Evolutionary conservation across 2,113 vertebrate genomes (phyloP), one percentile per base, ranked within the genome.

Genomic region (Xiphias gladius): DNA sequence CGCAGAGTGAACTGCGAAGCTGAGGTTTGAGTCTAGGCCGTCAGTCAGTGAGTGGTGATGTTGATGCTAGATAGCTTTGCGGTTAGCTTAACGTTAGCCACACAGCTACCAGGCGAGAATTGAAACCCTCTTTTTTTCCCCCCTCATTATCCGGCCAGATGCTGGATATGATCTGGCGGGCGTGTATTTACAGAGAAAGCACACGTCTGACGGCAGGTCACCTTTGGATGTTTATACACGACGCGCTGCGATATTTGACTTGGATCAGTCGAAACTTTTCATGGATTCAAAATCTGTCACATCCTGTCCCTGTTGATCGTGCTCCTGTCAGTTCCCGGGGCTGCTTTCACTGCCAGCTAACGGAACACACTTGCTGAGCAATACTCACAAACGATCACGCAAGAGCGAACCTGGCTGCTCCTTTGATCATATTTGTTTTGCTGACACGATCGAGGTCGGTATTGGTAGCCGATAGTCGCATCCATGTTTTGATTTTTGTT

Each of bases 21-120:
- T 79, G 84, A 64, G 88, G 62, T 92, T 92, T 86, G 76, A 7
- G 82, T 91, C 86, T 85, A 93, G 93, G 94, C 90, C 93, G 93
- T 83, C 86, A 89, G 89, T 91, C 82, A 84, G 74, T 86, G 82
- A 83, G 83, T 70, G 83, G 59, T 89, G 89, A 87, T 93, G 86
- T 92, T 93, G 86, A 91, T 90, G 91, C 88, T 90, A 91, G 50
- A 81, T 91, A 89, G 89, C 91, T 90, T 10, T 68, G 68, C 82
- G 79, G 67, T 83, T 94, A 94, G 90, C 89, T 71, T 52, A 2
- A 39, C 37, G 79, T 62, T 93, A 94, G 91, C 90, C 83, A 35
- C 86, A 55, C 52, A 46, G 92, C 92, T 91, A 90, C 62, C 64
- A 83, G 66, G 76, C 84, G 78, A 87, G 58, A 61, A 39, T 87